Evolutionary conservation across 2,797 vertebrate genomes (phyloP), one percentile per base, ranked within the genome.

Genomic region (Crypturellus tataupa): DNA sequence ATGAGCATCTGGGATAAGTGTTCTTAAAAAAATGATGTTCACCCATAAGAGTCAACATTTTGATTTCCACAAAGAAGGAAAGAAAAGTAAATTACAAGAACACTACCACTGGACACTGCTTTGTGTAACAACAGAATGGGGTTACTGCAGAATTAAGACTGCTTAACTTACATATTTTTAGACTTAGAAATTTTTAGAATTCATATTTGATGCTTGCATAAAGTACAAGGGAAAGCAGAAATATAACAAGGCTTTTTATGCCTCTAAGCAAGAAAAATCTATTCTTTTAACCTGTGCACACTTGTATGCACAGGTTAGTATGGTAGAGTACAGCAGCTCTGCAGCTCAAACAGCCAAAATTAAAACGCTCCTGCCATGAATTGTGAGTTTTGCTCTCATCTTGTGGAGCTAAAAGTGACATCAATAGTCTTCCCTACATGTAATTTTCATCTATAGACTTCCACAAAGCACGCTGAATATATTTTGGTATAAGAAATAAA

Each of bases 401-500:
- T 44, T 24, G 14, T 5, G 8, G 37, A 14, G 18, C 44, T 67
- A 79, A 27, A 76, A 79, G n/a, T 42, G 39, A 35, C 12, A 46
- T 40, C 53, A 44, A 25, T 7, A 55, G 15, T 23, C 37, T 86
- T 80, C 49, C 51, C 35, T 58, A 58, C 27, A 70, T 21, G 51
- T 25, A 47, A 20, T 73, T 94, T 79, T 86, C 67, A 83, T 81
- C 67, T 93, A 39, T 17, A 86, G 37, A 79, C 27, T 76, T 89
- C 70, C 64, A 88, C 25, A 0, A 0, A 84, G 27, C 13, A 11
- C 71, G 12, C 67, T 83, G 70, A 79, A 85, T 78, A 81, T 16
- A 8, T 58, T 90, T 87, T 80, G 75, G 25, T 68, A 64, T 62
- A 76, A 73, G 63, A 87, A 94, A 93, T 62, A 64, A 37, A 84